Percentiles rank a stretch among this genome's conserved stretches.
Conservation (phyloP, 2,113 vertebrate genomes). For the Malaclemys terrapin region DNA sequence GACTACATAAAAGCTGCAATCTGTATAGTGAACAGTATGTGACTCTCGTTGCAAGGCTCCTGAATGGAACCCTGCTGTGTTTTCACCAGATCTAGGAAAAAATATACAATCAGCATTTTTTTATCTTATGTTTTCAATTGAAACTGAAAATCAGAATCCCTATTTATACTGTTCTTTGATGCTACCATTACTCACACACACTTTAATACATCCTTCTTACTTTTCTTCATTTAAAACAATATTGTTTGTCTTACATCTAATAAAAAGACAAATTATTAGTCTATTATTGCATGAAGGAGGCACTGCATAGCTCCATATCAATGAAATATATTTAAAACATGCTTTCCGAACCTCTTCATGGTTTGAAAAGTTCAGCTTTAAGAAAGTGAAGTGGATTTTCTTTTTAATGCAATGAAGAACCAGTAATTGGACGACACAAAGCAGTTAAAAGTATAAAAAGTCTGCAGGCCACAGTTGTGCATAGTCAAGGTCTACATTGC, state of each 20-base stretch:
- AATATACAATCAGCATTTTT: not conserved
- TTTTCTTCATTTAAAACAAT: not conserved
- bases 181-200: no score
- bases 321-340: not conserved
- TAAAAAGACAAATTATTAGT: not conserved
- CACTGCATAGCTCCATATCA: not conserved
- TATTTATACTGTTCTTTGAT: no score
- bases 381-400: not conserved
- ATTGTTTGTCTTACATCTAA: not conserved
- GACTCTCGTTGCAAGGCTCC: no score
- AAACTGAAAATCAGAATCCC: no score
- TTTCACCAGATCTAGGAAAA: not conserved
- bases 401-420: not conserved
- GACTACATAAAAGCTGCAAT: no score
- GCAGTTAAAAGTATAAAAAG: not conserved
- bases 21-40: no score
- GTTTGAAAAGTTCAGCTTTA: not conserved
- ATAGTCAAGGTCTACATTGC: not conserved
- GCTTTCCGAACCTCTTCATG: not conserved
- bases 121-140: not conserved
- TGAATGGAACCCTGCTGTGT: no score
- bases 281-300: not conserved
- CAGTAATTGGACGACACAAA: not conserved
- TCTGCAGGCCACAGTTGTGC: not conserved
- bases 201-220: not conserved